Evolutionary conservation across 2,888 invertebrate species (phyloP).

Genomic region (Villa cingulata): DNA sequence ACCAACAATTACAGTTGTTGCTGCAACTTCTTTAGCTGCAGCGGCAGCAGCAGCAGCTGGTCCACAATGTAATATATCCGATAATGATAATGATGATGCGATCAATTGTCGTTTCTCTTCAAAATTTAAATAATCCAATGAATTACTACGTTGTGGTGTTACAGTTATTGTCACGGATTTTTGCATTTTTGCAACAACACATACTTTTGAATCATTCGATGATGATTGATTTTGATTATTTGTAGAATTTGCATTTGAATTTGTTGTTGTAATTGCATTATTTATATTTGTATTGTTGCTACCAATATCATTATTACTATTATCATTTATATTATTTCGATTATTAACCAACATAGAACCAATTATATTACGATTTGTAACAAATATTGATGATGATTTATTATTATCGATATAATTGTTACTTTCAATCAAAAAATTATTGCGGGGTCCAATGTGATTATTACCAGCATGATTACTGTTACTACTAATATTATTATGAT

Average conservation of each 20-base stretch:
- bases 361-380: slow-evolving; percentile 12
- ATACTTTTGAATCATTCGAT: slow-evolving; percentile 25
- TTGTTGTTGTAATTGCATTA: slow-evolving; percentile 7
- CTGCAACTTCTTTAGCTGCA: slow-evolving; percentile 35
- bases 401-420: neutral
- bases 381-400: neutral
- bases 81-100: slow-evolving; percentile 73
- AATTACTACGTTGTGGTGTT: slow-evolving; percentile 62
- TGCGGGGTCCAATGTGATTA: neutral
- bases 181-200: slow-evolving; percentile 36
- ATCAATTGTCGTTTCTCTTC: slow-evolving; percentile 83
- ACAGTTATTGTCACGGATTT: slow-evolving; percentile 52
- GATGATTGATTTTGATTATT: slow-evolving; percentile 1
- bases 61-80: slow-evolving; percentile 68
- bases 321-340: neutral
- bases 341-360: neutral
- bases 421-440: neutral
- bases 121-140: slow-evolving; percentile 80
- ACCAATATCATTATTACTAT: too few relatives aligned
- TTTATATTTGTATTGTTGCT: slow-evolving; percentile 14
- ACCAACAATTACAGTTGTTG: slow-evolving; percentile 32
- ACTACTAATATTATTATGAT: slow-evolving; percentile 18
- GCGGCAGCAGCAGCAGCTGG: slow-evolving; percentile 41
- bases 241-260: neutral
- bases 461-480: slow-evolving; percentile 23